Evolutionary conservation across 2,888 invertebrate genomes (phyloP).

Genomic region (Steinernema hermaphroditum): DNA sequence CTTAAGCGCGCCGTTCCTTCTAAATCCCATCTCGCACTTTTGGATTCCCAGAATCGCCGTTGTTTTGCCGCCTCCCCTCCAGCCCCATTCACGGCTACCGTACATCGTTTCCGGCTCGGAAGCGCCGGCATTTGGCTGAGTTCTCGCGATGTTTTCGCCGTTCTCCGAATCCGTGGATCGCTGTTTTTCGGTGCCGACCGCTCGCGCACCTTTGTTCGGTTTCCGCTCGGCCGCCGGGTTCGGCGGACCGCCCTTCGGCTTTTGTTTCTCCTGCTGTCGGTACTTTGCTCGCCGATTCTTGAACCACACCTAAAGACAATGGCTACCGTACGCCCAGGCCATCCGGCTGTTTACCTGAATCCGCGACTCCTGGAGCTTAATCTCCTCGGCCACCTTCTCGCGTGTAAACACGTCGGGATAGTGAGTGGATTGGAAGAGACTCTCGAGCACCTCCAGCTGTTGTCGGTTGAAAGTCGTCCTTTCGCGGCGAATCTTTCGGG

Average conservation of each 20-base stretch:
- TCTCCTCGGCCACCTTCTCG: constrained; percentile 60
- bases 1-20: too few relatives aligned
- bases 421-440: constrained; percentile 41
- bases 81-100: not conserved
- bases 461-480: constrained; percentile 62
- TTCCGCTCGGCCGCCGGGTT: constrained; percentile 19
- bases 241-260: constrained; percentile 38
- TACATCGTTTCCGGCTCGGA: constrained; percentile 23
- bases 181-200: constrained; percentile 3
- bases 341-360: constrained; percentile 51
- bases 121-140: not conserved
- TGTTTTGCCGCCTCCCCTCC: too few relatives aligned
- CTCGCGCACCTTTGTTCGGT: constrained; percentile 8
- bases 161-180: not conserved
- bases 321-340: not conserved
- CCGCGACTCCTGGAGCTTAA: constrained; percentile 58
- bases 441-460: constrained; percentile 54
- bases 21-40: too few relatives aligned
- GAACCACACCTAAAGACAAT: constrained; percentile 60
- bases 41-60: too few relatives aligned
- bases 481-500: constrained; percentile 56
- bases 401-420: constrained; percentile 56
- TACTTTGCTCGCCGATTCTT: constrained; percentile 64
- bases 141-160: constrained; percentile 3
- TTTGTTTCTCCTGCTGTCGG: constrained; percentile 63